A percentile compares a stretch with the other conserved stretches of the same genome.
These are phyloP conservation scores for Percopsis transmontana DNA, from an alignment of 2,113 vertebrate species.

Conservation along the genomic window DNA sequence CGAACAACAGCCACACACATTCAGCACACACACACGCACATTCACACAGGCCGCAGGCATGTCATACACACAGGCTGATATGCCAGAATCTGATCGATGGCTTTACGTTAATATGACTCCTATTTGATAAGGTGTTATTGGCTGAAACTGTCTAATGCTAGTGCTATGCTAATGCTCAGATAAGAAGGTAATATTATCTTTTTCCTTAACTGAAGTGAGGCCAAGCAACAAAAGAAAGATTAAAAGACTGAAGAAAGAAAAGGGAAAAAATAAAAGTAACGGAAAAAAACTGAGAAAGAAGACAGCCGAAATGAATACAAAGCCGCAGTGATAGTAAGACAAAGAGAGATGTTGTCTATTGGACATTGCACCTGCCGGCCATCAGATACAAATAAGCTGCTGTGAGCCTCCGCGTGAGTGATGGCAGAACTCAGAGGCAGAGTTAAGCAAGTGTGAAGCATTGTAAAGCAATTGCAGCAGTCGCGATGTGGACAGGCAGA, in stretches of 20 bases:
- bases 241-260: slow-evolving; percentile 1
- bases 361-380: not conserved
- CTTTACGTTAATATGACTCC: slow-evolving; percentile 44
- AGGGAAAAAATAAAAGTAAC: slow-evolving; percentile 11
- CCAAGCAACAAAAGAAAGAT: not conserved
- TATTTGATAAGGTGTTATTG: slow-evolving; percentile 61
- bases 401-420: not conserved
- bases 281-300: not conserved
- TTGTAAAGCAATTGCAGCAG: slow-evolving; percentile 17
- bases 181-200: too few species aligned
- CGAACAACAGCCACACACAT: too few species aligned
- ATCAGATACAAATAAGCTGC: slow-evolving; percentile 5
- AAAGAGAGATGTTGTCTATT: not conserved
- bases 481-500: slow-evolving; percentile 10
- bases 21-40: slow-evolving; percentile 1
- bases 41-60: slow-evolving; percentile 28
- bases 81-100: slow-evolving; percentile 62
- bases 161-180: too few species aligned
- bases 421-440: not conserved
- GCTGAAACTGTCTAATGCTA: too few species aligned
- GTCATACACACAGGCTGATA: slow-evolving; percentile 64
- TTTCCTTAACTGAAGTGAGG: too few species aligned
- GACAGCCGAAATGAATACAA: not conserved
- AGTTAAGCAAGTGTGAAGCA: slow-evolving; percentile 12
- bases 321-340: not conserved